Conservation (phyloP, 2,888 invertebrate species). For the Melangyna quadrimaculata region DNA sequence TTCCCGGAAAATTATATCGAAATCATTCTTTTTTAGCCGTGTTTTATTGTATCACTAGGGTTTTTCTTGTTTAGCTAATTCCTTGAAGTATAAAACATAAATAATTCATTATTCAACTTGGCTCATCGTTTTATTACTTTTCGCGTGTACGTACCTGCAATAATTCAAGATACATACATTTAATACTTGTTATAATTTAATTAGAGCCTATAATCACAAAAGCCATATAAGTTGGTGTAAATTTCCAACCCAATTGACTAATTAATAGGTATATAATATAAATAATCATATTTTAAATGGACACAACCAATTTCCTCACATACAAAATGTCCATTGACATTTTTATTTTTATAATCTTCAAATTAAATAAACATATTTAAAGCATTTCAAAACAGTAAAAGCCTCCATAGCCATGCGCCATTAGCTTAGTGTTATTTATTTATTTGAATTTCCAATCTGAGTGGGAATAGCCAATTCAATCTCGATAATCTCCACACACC, state of each 20-base stretch:
- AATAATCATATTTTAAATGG: background rate
- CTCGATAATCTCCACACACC: slow-evolving; percentile 23
- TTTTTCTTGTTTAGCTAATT: background rate
- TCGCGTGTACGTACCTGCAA: background rate
- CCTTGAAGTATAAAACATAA: background rate
- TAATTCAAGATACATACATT: background rate
- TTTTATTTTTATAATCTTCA: background rate
- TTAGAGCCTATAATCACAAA: background rate
- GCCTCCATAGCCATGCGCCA: slow-evolving; percentile 27
- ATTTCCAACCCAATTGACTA: background rate
- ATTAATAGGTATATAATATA: background rate
- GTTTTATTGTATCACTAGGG: background rate
- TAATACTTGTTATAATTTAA: background rate
- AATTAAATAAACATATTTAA: background rate
- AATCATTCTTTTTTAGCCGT: too few relatives aligned
- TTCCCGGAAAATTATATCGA: too few relatives aligned
- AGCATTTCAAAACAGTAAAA: background rate
- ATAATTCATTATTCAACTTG: background rate
- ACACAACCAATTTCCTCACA: background rate
- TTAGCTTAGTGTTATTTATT: background rate
- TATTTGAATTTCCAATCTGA: slow-evolving; percentile 3
- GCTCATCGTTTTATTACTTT: background rate
- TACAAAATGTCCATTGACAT: slow-evolving; percentile 22
- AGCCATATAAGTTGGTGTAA: background rate
- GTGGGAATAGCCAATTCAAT: slow-evolving; percentile 9